Percentiles rank a stretch among this genome's conserved stretches.
These are phyloP conservation scores for Oreochromis tanganicae DNA, from an alignment of 2,113 vertebrate species.

Conservation along the genomic window DNA sequence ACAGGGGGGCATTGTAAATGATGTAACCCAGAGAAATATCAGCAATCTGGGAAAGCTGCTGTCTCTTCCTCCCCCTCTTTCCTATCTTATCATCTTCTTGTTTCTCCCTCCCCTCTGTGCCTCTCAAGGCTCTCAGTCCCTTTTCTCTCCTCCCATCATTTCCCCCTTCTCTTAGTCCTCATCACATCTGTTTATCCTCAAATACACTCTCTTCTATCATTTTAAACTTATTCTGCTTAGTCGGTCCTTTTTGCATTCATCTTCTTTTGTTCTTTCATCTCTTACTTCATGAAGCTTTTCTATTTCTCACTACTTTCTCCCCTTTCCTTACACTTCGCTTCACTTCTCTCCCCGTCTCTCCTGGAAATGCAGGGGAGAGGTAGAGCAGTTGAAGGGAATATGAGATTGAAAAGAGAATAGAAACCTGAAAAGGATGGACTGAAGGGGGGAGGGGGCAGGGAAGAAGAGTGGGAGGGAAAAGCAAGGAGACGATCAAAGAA, in stretches of 20 bases:
- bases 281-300: conserved; percentile 17
- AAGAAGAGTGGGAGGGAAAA: conserved; percentile 6
- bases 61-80: not conserved
- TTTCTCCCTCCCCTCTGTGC: conserved; percentile 34
- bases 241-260: not conserved
- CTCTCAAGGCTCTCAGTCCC: conserved; percentile 9
- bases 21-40: conserved; percentile 64
- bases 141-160: not conserved
- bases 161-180: not conserved
- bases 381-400: conserved; percentile 24
- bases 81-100: conserved; percentile 44
- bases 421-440: conserved; percentile 38
- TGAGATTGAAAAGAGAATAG: conserved; percentile 49
- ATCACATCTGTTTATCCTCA: not conserved
- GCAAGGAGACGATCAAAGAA: conserved; percentile 48
- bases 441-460: not conserved
- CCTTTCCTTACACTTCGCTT: not conserved
- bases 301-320: not conserved
- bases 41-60: conserved; percentile 23
- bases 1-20: conserved; percentile 11
- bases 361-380: not conserved
- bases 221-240: not conserved
- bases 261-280: not conserved
- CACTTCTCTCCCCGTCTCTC: not conserved
- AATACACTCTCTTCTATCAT: not conserved